Evolutionary conservation across 2,888 invertebrate species (phyloP).

Genomic region (Philopedon plagiatum): DNA sequence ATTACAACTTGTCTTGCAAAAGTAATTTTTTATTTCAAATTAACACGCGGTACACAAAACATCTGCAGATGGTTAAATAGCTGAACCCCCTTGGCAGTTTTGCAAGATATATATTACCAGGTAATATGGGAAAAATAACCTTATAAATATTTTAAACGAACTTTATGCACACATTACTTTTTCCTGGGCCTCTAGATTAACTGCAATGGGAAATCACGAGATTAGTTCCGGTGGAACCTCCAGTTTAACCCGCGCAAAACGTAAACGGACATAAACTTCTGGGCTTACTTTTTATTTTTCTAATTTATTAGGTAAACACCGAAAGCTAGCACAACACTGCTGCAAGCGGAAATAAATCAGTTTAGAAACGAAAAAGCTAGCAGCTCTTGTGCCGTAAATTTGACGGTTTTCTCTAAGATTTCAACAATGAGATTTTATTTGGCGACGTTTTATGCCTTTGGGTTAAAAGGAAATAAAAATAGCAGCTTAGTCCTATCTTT

Average conservation of each 20-base stretch:
- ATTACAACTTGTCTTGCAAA: too few relatives aligned
- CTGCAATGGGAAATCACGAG: slow-evolving; percentile 7
- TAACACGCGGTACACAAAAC: too few relatives aligned
- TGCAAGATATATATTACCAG: not conserved
- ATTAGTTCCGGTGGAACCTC: not conserved
- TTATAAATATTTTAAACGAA: not conserved
- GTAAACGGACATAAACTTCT: slow-evolving; percentile 36
- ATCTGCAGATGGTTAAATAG: not conserved
- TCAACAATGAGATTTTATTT: slow-evolving; percentile 51
- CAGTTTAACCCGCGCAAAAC: slow-evolving; percentile 19
- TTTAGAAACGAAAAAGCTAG: slow-evolving; percentile 47
- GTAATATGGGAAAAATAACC: not conserved
- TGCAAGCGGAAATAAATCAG: slow-evolving; percentile 46
- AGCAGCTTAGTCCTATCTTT: slow-evolving; percentile 47
- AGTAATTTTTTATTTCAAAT: too few relatives aligned
- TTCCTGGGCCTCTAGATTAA: not conserved
- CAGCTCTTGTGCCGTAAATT: slow-evolving; percentile 45
- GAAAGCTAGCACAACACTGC: slow-evolving; percentile 44
- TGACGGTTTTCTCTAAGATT: slow-evolving; percentile 49
- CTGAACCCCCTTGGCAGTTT: not conserved
- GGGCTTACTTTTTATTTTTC: slow-evolving; percentile 40
- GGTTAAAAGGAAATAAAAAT: slow-evolving; percentile 48
- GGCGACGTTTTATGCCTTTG: slow-evolving; percentile 47
- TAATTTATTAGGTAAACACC: slow-evolving; percentile 48
- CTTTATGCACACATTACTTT: not conserved